These are phyloP conservation scores for Acrocephalus arundinaceus DNA, from an alignment of 2,113 vertebrate species.

Conservation along the genomic window DNA sequence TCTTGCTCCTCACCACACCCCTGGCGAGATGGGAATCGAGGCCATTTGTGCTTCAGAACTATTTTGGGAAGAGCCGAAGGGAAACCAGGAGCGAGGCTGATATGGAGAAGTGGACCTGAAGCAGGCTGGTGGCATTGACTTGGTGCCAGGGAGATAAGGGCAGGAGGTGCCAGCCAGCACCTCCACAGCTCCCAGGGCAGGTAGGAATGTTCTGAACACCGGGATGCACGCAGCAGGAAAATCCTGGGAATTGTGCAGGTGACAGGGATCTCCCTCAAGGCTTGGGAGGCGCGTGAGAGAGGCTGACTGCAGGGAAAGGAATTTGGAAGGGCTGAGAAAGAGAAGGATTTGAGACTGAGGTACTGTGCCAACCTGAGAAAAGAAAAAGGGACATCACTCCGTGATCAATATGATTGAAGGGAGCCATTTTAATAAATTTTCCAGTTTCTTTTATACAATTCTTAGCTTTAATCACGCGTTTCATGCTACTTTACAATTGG, in stretches of 20 bases:
- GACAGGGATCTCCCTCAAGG: not conserved
- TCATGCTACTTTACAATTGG: too few species aligned
- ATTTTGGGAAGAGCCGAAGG: not conserved
- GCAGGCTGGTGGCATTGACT: not conserved
- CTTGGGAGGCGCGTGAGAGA: not conserved
- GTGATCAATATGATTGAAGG: too few species aligned
- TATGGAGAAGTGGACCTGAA: not conserved
- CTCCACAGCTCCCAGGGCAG: not conserved
- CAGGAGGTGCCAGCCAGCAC: too few species aligned
- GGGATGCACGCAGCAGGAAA: fast-evolving
- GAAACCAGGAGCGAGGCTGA: not conserved
- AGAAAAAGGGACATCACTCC: too few species aligned
- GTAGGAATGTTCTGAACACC: not conserved
- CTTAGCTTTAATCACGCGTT: too few species aligned
- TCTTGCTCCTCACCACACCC: not conserved
- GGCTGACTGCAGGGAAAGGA: not conserved
- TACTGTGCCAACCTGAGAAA: not conserved
- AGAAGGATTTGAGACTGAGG: not conserved
- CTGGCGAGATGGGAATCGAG: not conserved
- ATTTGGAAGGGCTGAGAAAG: not conserved
- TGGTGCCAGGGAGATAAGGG: too few species aligned
- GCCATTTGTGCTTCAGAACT: not conserved
- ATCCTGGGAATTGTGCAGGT: fast-evolving
- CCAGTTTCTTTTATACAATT: too few species aligned
- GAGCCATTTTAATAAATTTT: too few species aligned